Evolutionary conservation across 2,888 invertebrate species (phyloP).

Genomic region (Dorcus hopei): DNA sequence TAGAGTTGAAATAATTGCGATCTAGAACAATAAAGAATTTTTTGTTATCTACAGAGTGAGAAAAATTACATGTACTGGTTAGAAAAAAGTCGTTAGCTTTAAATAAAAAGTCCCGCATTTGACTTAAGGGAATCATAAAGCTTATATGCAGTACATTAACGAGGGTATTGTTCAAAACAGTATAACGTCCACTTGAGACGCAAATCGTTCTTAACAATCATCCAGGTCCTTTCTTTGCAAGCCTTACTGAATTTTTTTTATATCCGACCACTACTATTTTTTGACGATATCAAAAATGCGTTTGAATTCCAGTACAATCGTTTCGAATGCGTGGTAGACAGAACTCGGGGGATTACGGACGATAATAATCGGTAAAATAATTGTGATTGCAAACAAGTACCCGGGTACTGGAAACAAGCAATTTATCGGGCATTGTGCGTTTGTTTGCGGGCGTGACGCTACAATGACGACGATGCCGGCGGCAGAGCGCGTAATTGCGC

Average conservation of each 20-base stretch:
- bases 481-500: constrained; percentile 50
- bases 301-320: not conserved
- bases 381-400: constrained; percentile 13
- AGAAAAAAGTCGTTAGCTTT: not conserved
- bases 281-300: no score
- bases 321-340: no score
- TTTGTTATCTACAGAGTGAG: no score
- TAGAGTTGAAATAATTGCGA: not conserved
- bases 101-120: not conserved
- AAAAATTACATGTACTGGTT: not conserved
- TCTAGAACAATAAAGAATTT: not conserved
- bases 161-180: not conserved
- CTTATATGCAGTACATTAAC: not conserved
- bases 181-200: constrained; percentile 25
- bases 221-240: constrained; percentile 11
- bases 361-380: constrained; percentile 8
- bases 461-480: constrained; percentile 44
- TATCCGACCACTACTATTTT: no score
- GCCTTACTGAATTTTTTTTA: no score
- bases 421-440: constrained; percentile 29
- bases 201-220: constrained; percentile 20
- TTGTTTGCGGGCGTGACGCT: constrained; percentile 46
- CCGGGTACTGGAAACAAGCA: constrained; percentile 27
- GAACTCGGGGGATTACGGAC: not conserved
- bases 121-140: constrained; percentile 6